Evolutionary conservation across 2,888 invertebrate species (phyloP), one percentile per base, ranked within the genome.

Genomic region (Molanna angustata): DNA sequence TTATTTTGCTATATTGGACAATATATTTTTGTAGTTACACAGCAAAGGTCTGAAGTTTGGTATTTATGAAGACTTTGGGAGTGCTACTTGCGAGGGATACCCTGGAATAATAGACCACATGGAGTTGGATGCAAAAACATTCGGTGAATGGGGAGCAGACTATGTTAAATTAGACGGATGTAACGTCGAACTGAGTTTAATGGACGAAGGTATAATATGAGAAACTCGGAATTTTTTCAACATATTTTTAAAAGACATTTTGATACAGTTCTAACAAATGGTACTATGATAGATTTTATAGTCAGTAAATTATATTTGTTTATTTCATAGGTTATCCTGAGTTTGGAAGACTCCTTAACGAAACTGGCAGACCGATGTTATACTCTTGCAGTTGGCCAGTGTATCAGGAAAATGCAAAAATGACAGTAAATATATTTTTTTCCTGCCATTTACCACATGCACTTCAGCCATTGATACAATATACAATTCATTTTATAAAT

Each of bases 361-460:
- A 72, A 59, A 88, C 90, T n/a, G 86, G 86, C 13, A 73, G 89
- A 42, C 85, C 85, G 2, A 89, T 91, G 67, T 78, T 88, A 1
- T 90, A 84, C 65, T 86, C 88, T 0, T 90, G 90, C 70, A 86
- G 86, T 65, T 90, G 88, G 87, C 90, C 90, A 2, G 85, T 83
- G 1, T 91, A 90, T 67, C 80, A 82, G 65, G 80, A 82, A 65
- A 71, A 71, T 11, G 57, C 64, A 32, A 76, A 75, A 55, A 70
- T 76, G 61, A 64, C 69, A 61, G 80, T 80, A 67, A 64, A 54
- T 43, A 37, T n/a, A n/a, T n/a, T n/a, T n/a, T n/a, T n/a, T n/a
- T n/a, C n/a, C n/a, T n/a, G n/a, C n/a, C n/a, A n/a, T n/a, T n/a
- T n/a, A n/a, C n/a, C n/a, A n/a, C n/a, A n/a, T n/a, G n/a, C n/a